These are phyloP conservation scores for Cetoscarus ocellatus DNA, from an alignment of 2,797 vertebrate species.

Conservation along the genomic window DNA sequence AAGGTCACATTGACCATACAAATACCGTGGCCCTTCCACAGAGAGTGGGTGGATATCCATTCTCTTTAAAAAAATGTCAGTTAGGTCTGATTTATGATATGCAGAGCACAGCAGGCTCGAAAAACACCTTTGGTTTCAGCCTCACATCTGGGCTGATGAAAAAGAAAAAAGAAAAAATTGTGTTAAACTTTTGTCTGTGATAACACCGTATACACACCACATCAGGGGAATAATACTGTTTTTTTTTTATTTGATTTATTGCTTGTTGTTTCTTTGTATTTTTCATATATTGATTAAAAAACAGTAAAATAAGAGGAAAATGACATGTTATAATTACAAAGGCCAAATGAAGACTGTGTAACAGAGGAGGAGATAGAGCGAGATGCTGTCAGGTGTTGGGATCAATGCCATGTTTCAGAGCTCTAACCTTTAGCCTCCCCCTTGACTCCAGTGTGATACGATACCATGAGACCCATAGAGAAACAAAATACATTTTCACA, in stretches of 20 bases:
- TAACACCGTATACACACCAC: constrained; percentile 33
- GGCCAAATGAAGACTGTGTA: constrained; percentile 36
- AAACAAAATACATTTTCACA: constrained; percentile 83
- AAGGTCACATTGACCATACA: constrained; percentile 97
- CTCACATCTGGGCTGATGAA: constrained; percentile 62
- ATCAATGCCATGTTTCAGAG: constrained; percentile 86
- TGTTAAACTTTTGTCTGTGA: constrained; percentile 51
- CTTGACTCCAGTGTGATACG: constrained; percentile 81
- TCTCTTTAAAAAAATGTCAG: constrained; percentile 94
- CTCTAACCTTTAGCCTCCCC: constrained; percentile 86
- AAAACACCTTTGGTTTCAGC: constrained; percentile 67
- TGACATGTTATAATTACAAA: constrained; percentile 20
- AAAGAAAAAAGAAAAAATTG: constrained; percentile 53
- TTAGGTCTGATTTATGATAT: constrained; percentile 93
- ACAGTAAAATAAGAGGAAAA: constrained; percentile 11
- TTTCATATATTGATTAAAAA: constrained; percentile 15
- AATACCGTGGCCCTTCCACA: constrained; percentile 95
- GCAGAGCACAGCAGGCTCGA: constrained; percentile 88
- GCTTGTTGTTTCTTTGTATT: neutral
- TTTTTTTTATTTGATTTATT: constrained; percentile 5
- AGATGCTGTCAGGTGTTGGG: constrained; percentile 84
- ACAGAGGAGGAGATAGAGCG: constrained; percentile 17
- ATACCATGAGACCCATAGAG: constrained; percentile 82
- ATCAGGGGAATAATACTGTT: constrained; percentile 21
- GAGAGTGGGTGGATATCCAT: constrained; percentile 97